Evolutionary conservation across 2,113 vertebrate species (phyloP).

Genomic region (Oceanodroma tethys): DNA sequence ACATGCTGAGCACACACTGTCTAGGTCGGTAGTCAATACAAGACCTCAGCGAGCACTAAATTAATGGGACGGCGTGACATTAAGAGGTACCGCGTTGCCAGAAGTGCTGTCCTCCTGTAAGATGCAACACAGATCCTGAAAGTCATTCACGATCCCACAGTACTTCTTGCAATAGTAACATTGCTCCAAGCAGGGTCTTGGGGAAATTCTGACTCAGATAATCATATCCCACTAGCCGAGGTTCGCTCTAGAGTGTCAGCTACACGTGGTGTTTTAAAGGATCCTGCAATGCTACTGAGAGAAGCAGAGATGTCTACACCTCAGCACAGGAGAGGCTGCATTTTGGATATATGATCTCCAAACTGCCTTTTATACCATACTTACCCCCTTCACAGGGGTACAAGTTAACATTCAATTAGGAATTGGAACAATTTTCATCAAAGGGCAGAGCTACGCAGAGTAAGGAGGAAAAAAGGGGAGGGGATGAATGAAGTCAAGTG

Average conservation of each 20-base stretch:
- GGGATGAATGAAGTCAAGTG: not conserved
- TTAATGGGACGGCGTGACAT: not conserved
- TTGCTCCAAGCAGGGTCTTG: not conserved
- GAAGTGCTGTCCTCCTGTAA: not conserved
- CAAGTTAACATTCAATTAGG: rapidly evolving
- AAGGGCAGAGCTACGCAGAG: not conserved
- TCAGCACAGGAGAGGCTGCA: not conserved
- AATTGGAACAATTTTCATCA: not conserved
- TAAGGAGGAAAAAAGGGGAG: not conserved
- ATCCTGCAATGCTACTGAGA: not conserved
- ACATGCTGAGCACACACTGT: not conserved
- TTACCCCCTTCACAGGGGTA: not conserved
- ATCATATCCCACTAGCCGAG: not conserved
- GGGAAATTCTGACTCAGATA: not conserved
- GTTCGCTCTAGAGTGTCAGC: not conserved
- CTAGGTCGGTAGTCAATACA: not conserved
- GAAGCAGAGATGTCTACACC: not conserved
- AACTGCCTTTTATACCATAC: not conserved
- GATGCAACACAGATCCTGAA: not conserved
- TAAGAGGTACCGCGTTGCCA: not conserved
- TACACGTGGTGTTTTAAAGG: not conserved
- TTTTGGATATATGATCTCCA: not conserved
- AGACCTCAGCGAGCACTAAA: not conserved
- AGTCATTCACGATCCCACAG: not conserved
- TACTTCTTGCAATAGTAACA: not conserved